phyloP scores from a whole-genome alignment of 1,140 invertebrate genomes.

The Zaprionus lachaisei region DNA sequence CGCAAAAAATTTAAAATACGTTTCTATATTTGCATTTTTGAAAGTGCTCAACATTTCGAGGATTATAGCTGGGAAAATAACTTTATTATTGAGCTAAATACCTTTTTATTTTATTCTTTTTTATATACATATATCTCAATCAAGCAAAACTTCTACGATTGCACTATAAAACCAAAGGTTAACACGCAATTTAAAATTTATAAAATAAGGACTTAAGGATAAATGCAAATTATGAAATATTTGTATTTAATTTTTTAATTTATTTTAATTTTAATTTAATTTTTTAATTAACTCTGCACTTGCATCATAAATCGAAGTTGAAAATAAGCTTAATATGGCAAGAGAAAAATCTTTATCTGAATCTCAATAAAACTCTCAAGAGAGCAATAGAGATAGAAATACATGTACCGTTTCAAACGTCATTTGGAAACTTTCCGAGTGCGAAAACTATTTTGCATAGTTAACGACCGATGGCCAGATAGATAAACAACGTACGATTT shows the following conservation, averaged over 20 bases:
- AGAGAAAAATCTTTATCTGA: neutral
- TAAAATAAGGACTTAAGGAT: no score
- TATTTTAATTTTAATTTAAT: no score
- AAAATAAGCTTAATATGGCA: no score
- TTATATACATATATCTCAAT: neutral
- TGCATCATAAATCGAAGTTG: no score
- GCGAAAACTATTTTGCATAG: neutral
- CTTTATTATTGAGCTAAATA: neutral
- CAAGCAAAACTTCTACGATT: no score
- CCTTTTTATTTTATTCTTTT: neutral
- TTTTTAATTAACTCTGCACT: no score
- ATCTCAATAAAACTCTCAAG: neutral
- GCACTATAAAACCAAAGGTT: no score
- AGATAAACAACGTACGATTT: conserved; percentile 1
- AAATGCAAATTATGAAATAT: no score
- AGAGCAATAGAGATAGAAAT: neutral
- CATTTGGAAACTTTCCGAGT: neutral
- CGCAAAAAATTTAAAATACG: neutral
- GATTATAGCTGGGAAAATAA: neutral
- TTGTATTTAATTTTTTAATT: no score
- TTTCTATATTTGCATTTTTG: neutral
- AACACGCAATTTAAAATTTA: no score
- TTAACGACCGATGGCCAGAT: conserved; percentile 1
- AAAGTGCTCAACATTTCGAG: neutral
- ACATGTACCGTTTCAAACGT: neutral